Percentiles rank a stretch among this genome's conserved stretches.
phyloP scores from a whole-genome alignment of 2,113 vertebrate genomes.

The Hemichromis elongatus region DNA sequence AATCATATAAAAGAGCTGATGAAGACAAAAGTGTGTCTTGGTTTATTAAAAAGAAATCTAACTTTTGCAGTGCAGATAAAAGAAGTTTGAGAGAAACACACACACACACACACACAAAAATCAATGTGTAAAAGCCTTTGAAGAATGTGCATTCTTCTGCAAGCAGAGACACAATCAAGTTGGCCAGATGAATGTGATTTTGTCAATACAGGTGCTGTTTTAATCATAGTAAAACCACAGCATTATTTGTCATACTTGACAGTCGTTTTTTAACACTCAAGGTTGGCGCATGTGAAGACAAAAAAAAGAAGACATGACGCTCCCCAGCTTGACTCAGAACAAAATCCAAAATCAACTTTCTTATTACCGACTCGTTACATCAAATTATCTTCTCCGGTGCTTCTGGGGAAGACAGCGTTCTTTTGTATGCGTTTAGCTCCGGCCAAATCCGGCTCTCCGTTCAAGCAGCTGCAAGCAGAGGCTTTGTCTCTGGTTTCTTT shows the following conservation, averaged over 20 bases:
- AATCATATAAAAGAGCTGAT: neutral
- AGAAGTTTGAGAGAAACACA: neutral
- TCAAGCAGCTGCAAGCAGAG: neutral
- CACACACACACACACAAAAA: neutral
- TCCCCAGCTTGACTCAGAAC: neutral
- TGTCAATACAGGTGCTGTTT: conserved; percentile 9
- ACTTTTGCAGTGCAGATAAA: neutral
- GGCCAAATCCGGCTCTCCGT: neutral
- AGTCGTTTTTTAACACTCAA: conserved; percentile 27
- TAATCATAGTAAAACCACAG: conserved; percentile 15
- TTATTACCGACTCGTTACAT: neutral
- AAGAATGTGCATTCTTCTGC: conserved; percentile 18
- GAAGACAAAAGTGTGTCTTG: neutral
- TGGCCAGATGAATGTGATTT: neutral
- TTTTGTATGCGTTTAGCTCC: neutral
- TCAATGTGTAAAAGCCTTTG: conserved; percentile 7
- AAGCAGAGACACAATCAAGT: neutral
- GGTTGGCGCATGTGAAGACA: neutral
- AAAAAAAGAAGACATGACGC: neutral
- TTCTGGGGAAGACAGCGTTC: neutral
- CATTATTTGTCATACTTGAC: conserved; percentile 30
- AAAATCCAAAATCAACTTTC: neutral
- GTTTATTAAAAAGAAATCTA: neutral
- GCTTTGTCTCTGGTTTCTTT: neutral
- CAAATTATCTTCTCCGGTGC: neutral